Conservation (phyloP, 2,113 vertebrate genomes). For the Rhombomys opimus region DNA sequence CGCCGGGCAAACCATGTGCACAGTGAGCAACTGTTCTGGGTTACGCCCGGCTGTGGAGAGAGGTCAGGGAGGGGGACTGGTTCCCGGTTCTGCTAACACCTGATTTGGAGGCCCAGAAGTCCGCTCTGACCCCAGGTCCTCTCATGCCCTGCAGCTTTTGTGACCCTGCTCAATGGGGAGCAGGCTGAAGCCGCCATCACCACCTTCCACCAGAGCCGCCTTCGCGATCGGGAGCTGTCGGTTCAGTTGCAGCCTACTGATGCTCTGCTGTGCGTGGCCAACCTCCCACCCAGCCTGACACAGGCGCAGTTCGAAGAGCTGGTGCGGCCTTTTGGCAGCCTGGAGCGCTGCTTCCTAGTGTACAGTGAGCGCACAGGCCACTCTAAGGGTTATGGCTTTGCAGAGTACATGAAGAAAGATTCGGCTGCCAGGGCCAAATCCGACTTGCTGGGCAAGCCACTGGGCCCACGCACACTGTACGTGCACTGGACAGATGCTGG, state of each 20-base stretch:
- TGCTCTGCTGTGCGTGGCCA: slow-evolving; percentile 94
- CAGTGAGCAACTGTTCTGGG: neutral
- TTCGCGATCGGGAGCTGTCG: slow-evolving; percentile 92
- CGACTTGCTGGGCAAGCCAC: slow-evolving; percentile 92
- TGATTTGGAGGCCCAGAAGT: neutral
- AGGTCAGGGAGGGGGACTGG: neutral
- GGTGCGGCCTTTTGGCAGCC: slow-evolving; percentile 95
- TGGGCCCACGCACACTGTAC: slow-evolving; percentile 94
- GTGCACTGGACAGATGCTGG: slow-evolving; percentile 97
- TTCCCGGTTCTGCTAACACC: too few relatives aligned
- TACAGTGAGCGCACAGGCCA: slow-evolving; percentile 90
- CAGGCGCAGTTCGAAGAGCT: slow-evolving; percentile 96
- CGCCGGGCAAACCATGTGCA: neutral
- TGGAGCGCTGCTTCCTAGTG: slow-evolving; percentile 96
- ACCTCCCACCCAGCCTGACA: slow-evolving; percentile 91
- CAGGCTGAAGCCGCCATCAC: slow-evolving; percentile 93
- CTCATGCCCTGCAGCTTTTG: slow-evolving; percentile 81
- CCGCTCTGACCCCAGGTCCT: neutral
- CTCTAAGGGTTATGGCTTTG: slow-evolving; percentile 96
- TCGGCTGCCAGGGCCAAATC: slow-evolving; percentile 95
- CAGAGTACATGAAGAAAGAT: slow-evolving; percentile 98
- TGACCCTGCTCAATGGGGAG: slow-evolving; percentile 94
- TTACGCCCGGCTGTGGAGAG: neutral
- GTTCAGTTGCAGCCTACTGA: slow-evolving; percentile 96
- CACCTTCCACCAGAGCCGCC: slow-evolving; percentile 90